Percentiles rank a stretch among this genome's conserved stretches.
These are phyloP conservation scores for Gallinago nigripennis DNA, from an alignment of 2,797 vertebrate genomes.

Conservation along the genomic window DNA sequence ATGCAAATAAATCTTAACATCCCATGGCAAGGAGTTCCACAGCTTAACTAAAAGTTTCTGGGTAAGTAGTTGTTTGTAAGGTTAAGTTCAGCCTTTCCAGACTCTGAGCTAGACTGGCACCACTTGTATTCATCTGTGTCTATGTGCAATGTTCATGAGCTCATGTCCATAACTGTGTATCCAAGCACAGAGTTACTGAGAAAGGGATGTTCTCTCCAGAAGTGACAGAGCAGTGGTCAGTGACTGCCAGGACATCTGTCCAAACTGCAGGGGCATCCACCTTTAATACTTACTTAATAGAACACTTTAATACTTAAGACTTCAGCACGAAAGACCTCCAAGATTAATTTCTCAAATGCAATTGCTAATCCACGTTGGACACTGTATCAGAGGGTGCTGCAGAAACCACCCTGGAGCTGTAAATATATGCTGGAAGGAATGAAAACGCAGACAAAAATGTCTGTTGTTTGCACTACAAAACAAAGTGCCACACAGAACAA, in stretches of 20 bases:
- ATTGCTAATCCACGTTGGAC: background rate
- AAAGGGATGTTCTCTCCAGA: background rate
- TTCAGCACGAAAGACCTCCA: background rate
- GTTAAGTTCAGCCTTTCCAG: background rate
- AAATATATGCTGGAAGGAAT: background rate
- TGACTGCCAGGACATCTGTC: background rate
- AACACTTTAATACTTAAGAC: too few relatives aligned
- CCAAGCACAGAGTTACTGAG: background rate
- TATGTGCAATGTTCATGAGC: background rate
- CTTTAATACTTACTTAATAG: background rate
- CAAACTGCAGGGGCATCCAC: background rate
- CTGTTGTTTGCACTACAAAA: background rate
- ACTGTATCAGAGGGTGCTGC: background rate
- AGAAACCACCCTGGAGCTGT: background rate
- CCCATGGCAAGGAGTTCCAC: background rate
- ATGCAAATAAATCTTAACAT: background rate
- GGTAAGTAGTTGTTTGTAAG: background rate
- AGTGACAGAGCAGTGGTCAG: background rate
- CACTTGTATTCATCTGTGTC: background rate
- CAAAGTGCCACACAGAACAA: background rate
- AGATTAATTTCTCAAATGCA: background rate
- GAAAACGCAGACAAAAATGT: background rate
- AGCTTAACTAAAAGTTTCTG: background rate
- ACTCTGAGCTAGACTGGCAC: background rate
- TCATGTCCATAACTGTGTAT: background rate